Evolutionary conservation across 37 sponge, comb jelly and placozoan species (phyloP).

Genomic region (Oopsacas minuta): DNA sequence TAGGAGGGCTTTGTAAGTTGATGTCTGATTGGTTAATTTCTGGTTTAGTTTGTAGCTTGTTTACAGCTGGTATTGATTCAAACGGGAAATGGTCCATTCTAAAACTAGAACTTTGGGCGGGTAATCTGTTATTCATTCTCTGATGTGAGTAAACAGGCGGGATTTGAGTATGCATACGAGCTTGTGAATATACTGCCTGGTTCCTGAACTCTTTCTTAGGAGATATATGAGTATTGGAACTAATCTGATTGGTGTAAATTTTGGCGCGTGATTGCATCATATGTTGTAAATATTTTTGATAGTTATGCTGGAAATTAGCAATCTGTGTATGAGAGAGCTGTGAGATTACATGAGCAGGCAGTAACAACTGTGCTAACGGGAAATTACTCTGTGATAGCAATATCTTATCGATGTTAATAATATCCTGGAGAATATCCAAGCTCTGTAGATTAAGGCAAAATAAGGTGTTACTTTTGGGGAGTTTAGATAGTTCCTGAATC

Average conservation of each 20-base stretch:
- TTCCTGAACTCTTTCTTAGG: not conserved
- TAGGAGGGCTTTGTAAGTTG: no score
- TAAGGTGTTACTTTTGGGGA: not conserved
- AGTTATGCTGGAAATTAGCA: constrained; percentile 9
- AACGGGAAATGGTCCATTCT: no score
- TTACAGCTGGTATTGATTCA: no score
- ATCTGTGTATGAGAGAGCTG: not conserved
- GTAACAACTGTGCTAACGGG: not conserved
- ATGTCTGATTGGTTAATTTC: no score
- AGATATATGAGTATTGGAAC: not conserved
- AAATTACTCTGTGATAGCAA: not conserved
- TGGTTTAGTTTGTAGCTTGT: no score
- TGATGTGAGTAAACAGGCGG: not conserved
- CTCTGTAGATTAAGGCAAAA: constrained; percentile 8
- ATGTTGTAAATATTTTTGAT: not conserved
- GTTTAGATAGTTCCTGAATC: not conserved
- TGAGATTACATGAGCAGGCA: not conserved
- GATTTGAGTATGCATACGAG: not conserved
- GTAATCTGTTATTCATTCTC: not conserved
- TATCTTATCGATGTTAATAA: not conserved
- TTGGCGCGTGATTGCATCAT: not conserved
- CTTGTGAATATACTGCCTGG: not conserved
- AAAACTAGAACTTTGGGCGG: not conserved
- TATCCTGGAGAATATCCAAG: not conserved
- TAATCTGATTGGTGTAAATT: not conserved